Conservation (phyloP, 2,888 invertebrate genomes). For the Gonocerus acuteangulatus region DNA sequence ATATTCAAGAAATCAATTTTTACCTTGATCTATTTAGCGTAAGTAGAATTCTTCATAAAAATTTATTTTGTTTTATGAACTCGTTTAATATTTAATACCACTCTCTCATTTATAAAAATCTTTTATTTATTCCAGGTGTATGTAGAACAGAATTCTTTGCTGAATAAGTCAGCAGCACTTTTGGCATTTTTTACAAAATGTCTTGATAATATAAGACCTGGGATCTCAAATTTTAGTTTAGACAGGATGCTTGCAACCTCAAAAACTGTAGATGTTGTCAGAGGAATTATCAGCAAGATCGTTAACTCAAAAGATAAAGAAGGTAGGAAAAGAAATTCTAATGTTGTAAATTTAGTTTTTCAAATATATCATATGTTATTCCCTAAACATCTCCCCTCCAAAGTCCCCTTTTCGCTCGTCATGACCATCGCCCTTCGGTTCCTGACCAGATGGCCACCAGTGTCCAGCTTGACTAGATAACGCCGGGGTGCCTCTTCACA, state of each 20-base stretch:
- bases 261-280: not conserved
- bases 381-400: too few relatives aligned
- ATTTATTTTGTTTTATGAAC: too few relatives aligned
- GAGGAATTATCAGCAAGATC: not conserved
- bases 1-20: conserved; percentile 6
- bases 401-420: too few relatives aligned
- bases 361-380: too few relatives aligned
- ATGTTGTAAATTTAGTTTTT: too few relatives aligned
- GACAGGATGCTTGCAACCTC: conserved; percentile 15
- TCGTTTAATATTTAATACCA: too few relatives aligned
- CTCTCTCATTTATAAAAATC: too few relatives aligned
- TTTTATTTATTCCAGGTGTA: conserved; percentile 6
- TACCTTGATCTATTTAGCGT: conserved; percentile 9
- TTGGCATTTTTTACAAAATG: conserved; percentile 10
- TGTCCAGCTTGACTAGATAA: too few relatives aligned
- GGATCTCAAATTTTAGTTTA: conserved; percentile 5
- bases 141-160: not conserved
- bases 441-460: too few relatives aligned
- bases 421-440: too few relatives aligned
- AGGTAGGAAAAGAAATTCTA: too few relatives aligned
- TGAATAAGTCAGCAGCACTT: not conserved
- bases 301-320: not conserved
- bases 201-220: conserved; percentile 12
- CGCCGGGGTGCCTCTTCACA: too few relatives aligned
- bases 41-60: not conserved